Evolutionary conservation across 2,797 vertebrate genomes (phyloP).

Genomic region (Sebastes minor): DNA sequence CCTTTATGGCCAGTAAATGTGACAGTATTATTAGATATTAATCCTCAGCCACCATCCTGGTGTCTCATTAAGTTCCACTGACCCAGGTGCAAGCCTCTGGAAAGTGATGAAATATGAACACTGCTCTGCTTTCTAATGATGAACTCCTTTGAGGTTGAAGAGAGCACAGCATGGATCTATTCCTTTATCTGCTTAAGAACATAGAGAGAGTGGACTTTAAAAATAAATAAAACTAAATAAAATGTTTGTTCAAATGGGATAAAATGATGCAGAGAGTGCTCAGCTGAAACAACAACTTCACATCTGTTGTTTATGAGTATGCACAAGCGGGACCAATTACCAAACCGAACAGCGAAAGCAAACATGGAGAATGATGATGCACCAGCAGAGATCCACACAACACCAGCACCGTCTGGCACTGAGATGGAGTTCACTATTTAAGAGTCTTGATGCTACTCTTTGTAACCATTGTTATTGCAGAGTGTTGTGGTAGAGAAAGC

Average conservation of each 20-base stretch:
- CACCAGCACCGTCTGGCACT: background rate
- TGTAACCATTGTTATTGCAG: background rate
- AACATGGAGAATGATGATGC: background rate
- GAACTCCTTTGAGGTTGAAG: too few species aligned
- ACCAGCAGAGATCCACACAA: background rate
- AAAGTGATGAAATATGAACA: constrained; percentile 29
- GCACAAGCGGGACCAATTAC: constrained; percentile 9
- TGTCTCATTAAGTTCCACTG: constrained; percentile 29
- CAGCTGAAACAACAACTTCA: background rate
- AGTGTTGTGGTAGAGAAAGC: background rate
- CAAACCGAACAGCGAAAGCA: background rate
- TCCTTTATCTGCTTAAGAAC: background rate
- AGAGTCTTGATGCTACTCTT: background rate
- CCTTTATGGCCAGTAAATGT: background rate
- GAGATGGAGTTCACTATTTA: background rate
- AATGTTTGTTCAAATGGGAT: background rate
- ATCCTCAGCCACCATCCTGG: background rate
- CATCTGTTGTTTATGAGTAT: background rate
- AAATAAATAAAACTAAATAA: background rate
- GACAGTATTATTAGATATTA: constrained; percentile 38
- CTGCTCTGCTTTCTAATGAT: background rate
- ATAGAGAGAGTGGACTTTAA: background rate
- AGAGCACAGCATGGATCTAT: background rate
- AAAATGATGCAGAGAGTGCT: background rate
- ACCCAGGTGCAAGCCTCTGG: background rate